Percentiles rank a stretch among this genome's conserved stretches.
Conservation (phyloP, 2,888 invertebrate species). For the Tetheella fluctuosa region DNA sequence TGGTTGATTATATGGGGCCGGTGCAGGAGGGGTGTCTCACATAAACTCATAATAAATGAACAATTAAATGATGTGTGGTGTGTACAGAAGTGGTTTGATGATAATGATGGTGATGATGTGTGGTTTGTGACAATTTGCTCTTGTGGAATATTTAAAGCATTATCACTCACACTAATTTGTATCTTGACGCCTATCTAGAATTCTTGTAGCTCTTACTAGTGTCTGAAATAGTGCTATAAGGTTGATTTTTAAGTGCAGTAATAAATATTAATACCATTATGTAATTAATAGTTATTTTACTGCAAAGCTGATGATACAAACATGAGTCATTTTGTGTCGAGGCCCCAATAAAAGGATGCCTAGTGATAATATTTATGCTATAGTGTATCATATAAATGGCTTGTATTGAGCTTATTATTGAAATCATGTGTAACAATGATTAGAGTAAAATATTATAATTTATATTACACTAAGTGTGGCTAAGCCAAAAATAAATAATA, state of each 20-base stretch:
- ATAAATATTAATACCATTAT: not conserved
- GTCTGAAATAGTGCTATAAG: too few relatives aligned
- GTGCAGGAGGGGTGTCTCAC: not conserved
- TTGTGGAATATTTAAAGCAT: too few relatives aligned
- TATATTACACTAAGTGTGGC: not conserved
- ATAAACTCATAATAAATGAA: not conserved
- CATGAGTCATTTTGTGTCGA: not conserved
- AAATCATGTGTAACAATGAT: not conserved
- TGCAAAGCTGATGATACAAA: not conserved
- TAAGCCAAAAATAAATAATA: not conserved
- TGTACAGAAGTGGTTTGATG: too few relatives aligned
- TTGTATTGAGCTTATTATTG: not conserved
- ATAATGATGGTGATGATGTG: too few relatives aligned
- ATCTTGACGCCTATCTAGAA: too few relatives aligned
- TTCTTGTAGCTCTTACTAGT: too few relatives aligned
- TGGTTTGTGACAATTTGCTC: too few relatives aligned
- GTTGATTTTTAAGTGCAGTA: too few relatives aligned
- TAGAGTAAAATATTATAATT: too few relatives aligned
- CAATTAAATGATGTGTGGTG: too few relatives aligned
- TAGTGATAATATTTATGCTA: not conserved
- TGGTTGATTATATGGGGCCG: not conserved
- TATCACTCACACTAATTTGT: too few relatives aligned
- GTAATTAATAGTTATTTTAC: not conserved
- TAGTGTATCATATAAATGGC: not conserved
- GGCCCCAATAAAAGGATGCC: not conserved